phyloP scores from a whole-genome alignment of 2,113 vertebrate species.

The Mirza zaza region DNA sequence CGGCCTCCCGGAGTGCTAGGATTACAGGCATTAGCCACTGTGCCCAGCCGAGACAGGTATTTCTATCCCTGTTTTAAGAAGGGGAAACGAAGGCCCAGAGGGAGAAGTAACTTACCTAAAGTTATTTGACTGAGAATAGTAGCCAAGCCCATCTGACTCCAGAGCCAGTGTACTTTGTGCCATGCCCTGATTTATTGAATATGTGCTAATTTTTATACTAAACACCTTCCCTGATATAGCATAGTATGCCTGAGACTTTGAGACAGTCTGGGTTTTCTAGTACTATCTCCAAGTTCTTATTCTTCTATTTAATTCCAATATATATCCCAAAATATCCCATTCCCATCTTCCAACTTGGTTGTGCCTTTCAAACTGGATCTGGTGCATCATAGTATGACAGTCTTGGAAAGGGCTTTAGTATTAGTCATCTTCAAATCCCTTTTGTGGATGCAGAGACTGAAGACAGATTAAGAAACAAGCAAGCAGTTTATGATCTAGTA shows the following conservation, averaged over 20 bases:
- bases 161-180: neutral
- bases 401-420: neutral
- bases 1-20: too few relatives aligned
- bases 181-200: neutral
- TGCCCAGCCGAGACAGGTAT: neutral
- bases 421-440: neutral
- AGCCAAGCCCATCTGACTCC: neutral
- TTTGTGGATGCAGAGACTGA: neutral
- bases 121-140: neutral
- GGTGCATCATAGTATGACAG: neutral
- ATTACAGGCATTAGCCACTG: too few relatives aligned
- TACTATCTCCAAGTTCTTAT: neutral
- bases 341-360: neutral
- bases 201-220: neutral
- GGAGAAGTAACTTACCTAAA: neutral
- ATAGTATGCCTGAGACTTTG: neutral
- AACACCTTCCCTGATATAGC: neutral
- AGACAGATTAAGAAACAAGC: neutral
- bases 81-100: neutral
- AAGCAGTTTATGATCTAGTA: neutral
- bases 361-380: neutral
- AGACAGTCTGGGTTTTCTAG: slow-evolving; percentile 12
- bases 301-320: slow-evolving; percentile 37
- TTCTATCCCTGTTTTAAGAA: slow-evolving; percentile 18
- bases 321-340: neutral